Evolutionary conservation across 37 sponge, comb jelly and placozoan species (phyloP), one percentile per base, ranked within the genome.

Genomic region (Bolinopsis microptera): DNA sequence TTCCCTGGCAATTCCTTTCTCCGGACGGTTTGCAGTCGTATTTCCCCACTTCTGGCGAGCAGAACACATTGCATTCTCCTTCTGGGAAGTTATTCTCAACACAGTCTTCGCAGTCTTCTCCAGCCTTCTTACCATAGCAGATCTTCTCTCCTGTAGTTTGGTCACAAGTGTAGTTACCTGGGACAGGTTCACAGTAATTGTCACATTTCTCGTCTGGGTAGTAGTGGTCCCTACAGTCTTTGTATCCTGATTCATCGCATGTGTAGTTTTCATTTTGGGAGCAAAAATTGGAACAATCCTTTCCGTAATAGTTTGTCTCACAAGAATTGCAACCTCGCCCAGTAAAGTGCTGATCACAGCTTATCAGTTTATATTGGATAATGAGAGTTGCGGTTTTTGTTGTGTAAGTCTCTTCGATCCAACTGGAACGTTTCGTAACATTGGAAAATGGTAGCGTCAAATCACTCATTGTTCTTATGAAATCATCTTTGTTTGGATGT

Each of bases 121-220:
- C 82, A 2, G 82, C 32, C 37, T 37, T 36, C 36, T 35, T 35
- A 34, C 38, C 82, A 3, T 18, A 8, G 30, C 82, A 80, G 34
- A 35, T 22, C 36, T 34, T 80, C 1, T 35, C 36, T 31, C 38
- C 38, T 28, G 82, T 80, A 13, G 74, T 28, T 3, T 26, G 25
- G 74, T 70, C 21, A 26, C 74, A 70, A 5, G 25, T 70, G 74
- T 70, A 26, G 30, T 24, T 28, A 22, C 37, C 37, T 27, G 16
- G 9, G 1, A 16, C 21, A 1, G 38, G 38, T 13, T 8, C 5
- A 22, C 38, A 36, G 38, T 5, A 80, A 34, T 80, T 80, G 38
- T 80, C 82, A 35, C 82, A 80, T 8, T 80, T 80, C 30, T 35
- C 75, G 5, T n/a, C 75, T 72, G 75, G 75, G 31, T 28, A n/a